A percentile compares a stretch with the other conserved stretches of the same genome.
Evolutionary conservation across 1,140 invertebrate genomes (phyloP).

Genomic region (Andrena cerasifolii): DNA sequence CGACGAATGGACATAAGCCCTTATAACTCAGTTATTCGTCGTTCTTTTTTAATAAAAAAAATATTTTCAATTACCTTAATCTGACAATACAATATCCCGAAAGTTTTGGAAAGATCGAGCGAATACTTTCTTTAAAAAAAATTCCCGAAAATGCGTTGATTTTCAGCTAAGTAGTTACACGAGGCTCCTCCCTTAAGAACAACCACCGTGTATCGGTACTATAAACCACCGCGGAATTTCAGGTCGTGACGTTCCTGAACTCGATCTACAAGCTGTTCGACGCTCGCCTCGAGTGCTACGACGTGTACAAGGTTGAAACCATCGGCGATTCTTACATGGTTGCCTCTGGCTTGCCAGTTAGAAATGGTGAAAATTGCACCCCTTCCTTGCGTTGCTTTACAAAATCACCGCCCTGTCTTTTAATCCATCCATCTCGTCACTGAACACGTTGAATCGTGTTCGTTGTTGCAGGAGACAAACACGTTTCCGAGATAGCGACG

Average conservation of each 20-base stretch:
- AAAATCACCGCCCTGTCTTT: too few species aligned
- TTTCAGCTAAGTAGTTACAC: too few species aligned
- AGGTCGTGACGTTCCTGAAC: conserved; percentile 96
- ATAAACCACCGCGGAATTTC: conserved; percentile 61
- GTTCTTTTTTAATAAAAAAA: too few species aligned
- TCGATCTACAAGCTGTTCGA: conserved; percentile 97
- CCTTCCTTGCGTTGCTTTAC: conserved; percentile 18
- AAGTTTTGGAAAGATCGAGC: too few species aligned
- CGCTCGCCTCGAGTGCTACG: conserved; percentile 94
- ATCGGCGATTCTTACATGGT: conserved; percentile 96
- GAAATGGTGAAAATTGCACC: conserved; percentile 73
- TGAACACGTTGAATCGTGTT: background rate
- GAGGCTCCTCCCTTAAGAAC: too few species aligned
- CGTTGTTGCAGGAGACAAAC: conserved; percentile 86
- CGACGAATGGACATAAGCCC: too few species aligned
- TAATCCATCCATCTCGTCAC: background rate
- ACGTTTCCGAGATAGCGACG: conserved; percentile 96
- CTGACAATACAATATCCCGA: too few species aligned
- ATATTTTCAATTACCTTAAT: too few species aligned
- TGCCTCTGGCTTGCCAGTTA: conserved; percentile 77
- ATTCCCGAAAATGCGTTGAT: too few species aligned
- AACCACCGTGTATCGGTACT: too few species aligned
- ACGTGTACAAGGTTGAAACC: conserved; percentile 97
- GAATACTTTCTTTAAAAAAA: too few species aligned
- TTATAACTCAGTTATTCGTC: too few species aligned